Percentiles rank a stretch among this genome's conserved stretches.
phyloP scores from a whole-genome alignment of 2,797 vertebrate genomes.

The Myoxocephalus aenaeus region DNA sequence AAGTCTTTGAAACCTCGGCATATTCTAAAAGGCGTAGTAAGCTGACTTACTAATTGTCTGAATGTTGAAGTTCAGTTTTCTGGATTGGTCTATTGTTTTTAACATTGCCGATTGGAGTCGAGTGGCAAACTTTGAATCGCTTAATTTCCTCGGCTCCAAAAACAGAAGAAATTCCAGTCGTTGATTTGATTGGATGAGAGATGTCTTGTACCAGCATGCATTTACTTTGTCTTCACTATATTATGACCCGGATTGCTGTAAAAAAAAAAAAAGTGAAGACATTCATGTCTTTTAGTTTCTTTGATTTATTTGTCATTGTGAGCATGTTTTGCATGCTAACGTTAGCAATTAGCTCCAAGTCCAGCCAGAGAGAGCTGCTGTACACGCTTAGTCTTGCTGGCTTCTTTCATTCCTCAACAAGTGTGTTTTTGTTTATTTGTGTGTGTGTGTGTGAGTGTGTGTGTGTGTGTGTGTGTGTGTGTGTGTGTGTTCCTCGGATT shows the following conservation, averaged over 20 bases:
- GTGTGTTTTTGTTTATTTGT: background rate
- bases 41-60: background rate
- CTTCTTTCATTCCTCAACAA: background rate
- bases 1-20: background rate
- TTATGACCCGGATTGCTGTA: conserved; percentile 3
- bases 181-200: background rate
- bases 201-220: conserved; percentile 7
- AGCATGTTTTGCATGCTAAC: background rate
- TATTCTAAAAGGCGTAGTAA: background rate
- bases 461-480: conserved; percentile 13
- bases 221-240: background rate
- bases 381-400: background rate
- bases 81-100: background rate
- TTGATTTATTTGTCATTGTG: background rate
- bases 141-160: background rate
- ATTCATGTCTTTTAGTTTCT: background rate
- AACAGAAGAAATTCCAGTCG: too few species aligned
- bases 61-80: too few species aligned
- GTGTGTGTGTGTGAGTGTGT: conserved; percentile 11
- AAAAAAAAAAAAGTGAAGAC: background rate
- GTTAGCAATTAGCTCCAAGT: background rate
- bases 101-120: background rate
- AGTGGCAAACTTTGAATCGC: background rate
- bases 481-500: conserved; percentile 6
- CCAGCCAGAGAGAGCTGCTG: background rate